Conservation (phyloP, 2,113 vertebrate species). For the Falco punctatus region DNA sequence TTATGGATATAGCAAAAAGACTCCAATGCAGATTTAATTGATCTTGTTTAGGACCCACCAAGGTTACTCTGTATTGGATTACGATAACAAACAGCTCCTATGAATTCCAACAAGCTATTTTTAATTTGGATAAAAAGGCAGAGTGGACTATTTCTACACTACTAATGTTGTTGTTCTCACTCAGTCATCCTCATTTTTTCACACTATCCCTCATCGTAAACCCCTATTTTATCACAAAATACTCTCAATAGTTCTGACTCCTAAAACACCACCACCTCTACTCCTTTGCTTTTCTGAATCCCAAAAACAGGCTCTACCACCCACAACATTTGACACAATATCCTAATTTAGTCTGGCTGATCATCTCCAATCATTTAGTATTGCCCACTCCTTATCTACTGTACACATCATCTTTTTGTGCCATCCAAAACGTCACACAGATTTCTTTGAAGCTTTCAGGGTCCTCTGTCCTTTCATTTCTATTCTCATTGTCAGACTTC, state of each 20-base stretch:
- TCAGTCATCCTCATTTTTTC: not conserved
- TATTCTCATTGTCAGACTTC: not conserved
- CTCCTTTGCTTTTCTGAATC: not conserved
- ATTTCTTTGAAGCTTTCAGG: not conserved
- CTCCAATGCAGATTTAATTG: not conserved
- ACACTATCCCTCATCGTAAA: not conserved
- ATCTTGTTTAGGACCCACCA: not conserved
- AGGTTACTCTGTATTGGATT: not conserved
- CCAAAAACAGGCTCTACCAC: not conserved
- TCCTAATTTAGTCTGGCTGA: not conserved
- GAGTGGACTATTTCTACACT: not conserved
- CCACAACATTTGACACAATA: not conserved
- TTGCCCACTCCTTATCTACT: not conserved
- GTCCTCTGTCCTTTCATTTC: not conserved
- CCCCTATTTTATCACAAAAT: not conserved
- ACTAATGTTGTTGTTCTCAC: not conserved
- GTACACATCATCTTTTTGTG: not conserved
- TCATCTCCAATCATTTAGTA: rapidly evolving
- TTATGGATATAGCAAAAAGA: not conserved
- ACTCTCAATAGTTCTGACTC: not conserved
- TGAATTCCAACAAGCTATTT: constrained; percentile 7
- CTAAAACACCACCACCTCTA: not conserved
- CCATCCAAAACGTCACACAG: not conserved
- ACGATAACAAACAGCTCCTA: not conserved
- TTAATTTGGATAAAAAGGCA: not conserved